Evolutionary conservation across 37 sponge, comb jelly and placozoan species (phyloP), one percentile per base, ranked within the genome.

Genomic region (Beroe forskalii): DNA sequence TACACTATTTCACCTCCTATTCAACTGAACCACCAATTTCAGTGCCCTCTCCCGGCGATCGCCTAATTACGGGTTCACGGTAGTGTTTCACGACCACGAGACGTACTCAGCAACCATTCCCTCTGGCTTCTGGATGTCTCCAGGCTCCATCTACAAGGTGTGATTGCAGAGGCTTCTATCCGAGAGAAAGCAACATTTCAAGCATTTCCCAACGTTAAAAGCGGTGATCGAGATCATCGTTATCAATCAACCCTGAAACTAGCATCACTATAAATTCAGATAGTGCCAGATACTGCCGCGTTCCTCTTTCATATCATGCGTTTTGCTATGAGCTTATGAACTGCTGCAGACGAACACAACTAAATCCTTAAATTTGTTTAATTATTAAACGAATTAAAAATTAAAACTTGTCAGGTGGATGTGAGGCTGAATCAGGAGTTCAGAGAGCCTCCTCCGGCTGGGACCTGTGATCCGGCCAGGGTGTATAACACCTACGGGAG

Each of bases 61-160:
- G 19, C 39, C 75, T 30, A 35, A 72, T 6, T 72, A 72, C 33
- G 75, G 75, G 4, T 72, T 35, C 75, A 72, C 75, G 9, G 75
- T 72, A 37, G 75, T 39, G 20, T 72, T 72, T 33, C 75, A 72
- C 40, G 75, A 72, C 40, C 75, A 72, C 40, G 75, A 72, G 75
- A 72, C 75, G 2, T 72, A 72, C 75, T 72, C 75, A 35, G 33
- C 39, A 20, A 72, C 75, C 19, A 72, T 72, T 30, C 75, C 75
- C 36, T 72, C 75, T 3, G 75, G 75, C 1, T 72, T 72, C 75
- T 72, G 28, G 39, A 72, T 72, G 75, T 35, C 39, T 32, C 75
- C 75, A 3, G 75, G 75, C 30, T 35, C 39, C 33, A 33, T 72
- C 75, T 72, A 72, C 75, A 72, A 72, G 39, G 75, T 72, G 75